A percentile compares a stretch with the other conserved stretches of the same genome.
Conservation (phyloP, 2,113 vertebrate genomes). For the Rhinopithecus roxellana region DNA sequence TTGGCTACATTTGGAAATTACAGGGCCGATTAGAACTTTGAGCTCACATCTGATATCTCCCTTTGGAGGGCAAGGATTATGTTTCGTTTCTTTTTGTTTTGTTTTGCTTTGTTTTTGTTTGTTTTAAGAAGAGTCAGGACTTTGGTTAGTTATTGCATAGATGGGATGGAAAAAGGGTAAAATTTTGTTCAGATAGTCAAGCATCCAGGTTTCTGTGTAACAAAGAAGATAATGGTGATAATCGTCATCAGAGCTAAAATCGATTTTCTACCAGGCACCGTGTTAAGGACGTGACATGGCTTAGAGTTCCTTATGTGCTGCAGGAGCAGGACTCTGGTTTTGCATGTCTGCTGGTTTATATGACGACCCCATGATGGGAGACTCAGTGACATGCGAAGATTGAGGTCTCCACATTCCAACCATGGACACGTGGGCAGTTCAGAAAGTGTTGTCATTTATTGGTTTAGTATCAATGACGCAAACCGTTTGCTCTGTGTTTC, state of each 20-base stretch:
- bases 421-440: fast-evolving
- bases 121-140: background rate
- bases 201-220: background rate
- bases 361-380: fast-evolving
- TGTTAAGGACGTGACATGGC: fast-evolving
- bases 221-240: background rate
- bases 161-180: background rate
- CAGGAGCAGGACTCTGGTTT: background rate
- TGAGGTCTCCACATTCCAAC: fast-evolving
- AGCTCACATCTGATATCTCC: background rate
- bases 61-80: fast-evolving
- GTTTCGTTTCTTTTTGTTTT: background rate
- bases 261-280: fast-evolving
- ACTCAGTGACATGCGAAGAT: too few species aligned
- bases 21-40: background rate
- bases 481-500: background rate
- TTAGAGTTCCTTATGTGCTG: fast-evolving
- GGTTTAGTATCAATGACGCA: background rate
- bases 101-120: background rate
- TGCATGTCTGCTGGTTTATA: background rate
- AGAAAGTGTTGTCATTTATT: background rate
- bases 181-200: background rate
- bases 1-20: background rate
- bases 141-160: background rate
- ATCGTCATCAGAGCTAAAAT: background rate